Base-by-base conservation (phyloP, 2,888 invertebrate species). In the Macrosoma leucophasiata region DNA sequence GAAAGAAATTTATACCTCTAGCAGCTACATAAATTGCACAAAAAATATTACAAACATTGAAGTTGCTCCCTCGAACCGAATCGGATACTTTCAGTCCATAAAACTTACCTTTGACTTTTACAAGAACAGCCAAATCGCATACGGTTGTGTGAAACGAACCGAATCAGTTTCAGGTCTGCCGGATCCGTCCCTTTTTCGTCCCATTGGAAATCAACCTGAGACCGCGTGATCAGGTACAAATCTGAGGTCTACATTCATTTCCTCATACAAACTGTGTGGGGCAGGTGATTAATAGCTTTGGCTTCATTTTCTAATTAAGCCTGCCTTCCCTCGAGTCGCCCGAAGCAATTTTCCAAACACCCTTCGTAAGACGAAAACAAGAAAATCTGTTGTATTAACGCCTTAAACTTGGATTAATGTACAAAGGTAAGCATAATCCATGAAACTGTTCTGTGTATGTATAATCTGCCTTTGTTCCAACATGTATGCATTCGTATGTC, bases 251-350 rank as follows among this genome's bases (percentile, higher is more conserved):
- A 37, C 34, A 28, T 34, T 33, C 22, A 17, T 33, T 14, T 55
- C n/a, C n/a, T n/a, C n/a, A n/a, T n/a, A n/a, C n/a, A n/a, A n/a
- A n/a, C n/a, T n/a, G n/a, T n/a, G n/a, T n/a, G n/a, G n/a, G n/a
- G n/a, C n/a, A 69, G 64, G 76, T 82, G 79, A 84, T 84, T 79
- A 82, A 84, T 82, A 71, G 82, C 64, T 69, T 63, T 63, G 62
- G 72, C 72, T 79, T 82, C 82, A 82, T 77, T 84, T 78, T 71
- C 81, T 75, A 82, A 84, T 82, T 82, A 81, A 79, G 72, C 72
- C 62, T 65, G 73, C 78, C 76, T 67, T 55, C 48, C 50, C 55
- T 50, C 59, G 58, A 62, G 58, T 58, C 54, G 70, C 73, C 62
- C 51, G 56, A 51, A 75, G 78, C 73, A 64, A 50, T 33, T 38